phyloP scores from a whole-genome alignment of 2,797 vertebrate species.

The Rhabdomys pumilio region DNA sequence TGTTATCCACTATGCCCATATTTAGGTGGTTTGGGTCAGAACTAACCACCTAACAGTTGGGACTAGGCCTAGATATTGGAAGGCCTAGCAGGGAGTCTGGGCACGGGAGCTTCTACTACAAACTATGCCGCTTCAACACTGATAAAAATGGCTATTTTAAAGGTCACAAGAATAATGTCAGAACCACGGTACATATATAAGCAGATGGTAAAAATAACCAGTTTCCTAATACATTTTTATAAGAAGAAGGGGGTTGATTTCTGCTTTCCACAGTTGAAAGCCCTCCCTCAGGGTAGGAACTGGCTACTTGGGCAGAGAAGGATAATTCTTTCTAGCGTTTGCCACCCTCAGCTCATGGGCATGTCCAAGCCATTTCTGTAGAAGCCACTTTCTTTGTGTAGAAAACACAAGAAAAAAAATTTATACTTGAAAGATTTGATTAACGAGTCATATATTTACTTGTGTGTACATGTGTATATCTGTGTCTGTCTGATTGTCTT shows the following conservation, averaged over 20 bases:
- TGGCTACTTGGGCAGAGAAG: background rate
- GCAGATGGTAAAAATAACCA: slow-evolving; percentile 40
- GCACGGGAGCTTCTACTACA: slow-evolving; percentile 78
- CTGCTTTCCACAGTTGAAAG: background rate
- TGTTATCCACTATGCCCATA: background rate
- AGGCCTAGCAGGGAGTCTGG: slow-evolving; percentile 67
- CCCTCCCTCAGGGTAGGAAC: background rate
- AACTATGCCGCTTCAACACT: slow-evolving; percentile 79
- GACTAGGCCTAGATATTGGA: slow-evolving; percentile 71
- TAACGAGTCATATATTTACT: background rate
- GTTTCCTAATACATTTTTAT: background rate
- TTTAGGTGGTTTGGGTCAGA: background rate
- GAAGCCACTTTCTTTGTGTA: background rate
- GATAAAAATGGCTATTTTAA: slow-evolving; percentile 82
- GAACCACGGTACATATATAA: slow-evolving; percentile 64
- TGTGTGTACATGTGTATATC: background rate
- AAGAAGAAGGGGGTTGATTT: background rate
- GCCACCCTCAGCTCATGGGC: background rate
- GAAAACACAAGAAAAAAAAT: background rate
- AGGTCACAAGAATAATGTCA: slow-evolving; percentile 74
- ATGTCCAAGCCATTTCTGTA: background rate
- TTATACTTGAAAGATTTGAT: background rate
- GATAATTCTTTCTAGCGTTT: background rate
- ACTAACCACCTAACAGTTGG: slow-evolving; percentile 68
- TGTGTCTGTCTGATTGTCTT: background rate